These are phyloP conservation scores for Pantala flavescens DNA, from an alignment of 1,140 invertebrate genomes.

Conservation along the genomic window DNA sequence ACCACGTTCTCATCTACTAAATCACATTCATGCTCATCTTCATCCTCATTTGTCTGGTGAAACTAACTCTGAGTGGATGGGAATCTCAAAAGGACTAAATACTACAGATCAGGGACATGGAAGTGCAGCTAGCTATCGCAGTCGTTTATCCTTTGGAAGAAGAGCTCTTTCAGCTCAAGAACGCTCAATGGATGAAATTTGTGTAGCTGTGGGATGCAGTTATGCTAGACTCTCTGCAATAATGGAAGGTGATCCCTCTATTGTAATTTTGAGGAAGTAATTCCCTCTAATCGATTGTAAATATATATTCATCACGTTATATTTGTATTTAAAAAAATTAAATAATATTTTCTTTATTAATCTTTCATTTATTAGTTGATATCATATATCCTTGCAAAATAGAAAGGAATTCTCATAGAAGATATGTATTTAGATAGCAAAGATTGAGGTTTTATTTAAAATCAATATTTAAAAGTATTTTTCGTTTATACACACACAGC, in stretches of 20 bases:
- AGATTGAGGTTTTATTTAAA: too few species aligned
- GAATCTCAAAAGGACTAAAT: background rate
- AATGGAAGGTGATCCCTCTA: background rate
- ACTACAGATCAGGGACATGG: background rate
- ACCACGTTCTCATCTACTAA: background rate
- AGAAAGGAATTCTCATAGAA: too few species aligned
- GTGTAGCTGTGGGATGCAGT: background rate
- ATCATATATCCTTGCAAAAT: too few species aligned
- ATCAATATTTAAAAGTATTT: too few species aligned
- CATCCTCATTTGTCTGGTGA: conserved; percentile 28
- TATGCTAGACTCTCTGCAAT: background rate
- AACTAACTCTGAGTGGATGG: background rate
- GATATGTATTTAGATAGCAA: too few species aligned
- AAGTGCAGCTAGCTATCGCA: background rate
- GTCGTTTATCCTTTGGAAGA: background rate
- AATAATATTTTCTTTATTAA: too few species aligned
- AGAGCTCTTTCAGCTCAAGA: background rate
- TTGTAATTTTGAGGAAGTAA: background rate
- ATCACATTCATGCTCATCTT: conserved; percentile 13
- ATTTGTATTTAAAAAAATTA: too few species aligned
- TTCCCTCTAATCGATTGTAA: too few species aligned
- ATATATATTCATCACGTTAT: too few species aligned
- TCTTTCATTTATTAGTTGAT: too few species aligned
- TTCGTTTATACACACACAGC: too few species aligned
- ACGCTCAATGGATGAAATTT: background rate